These are phyloP conservation scores for Eilema depressum DNA, from an alignment of 2,888 invertebrate species.

Conservation along the genomic window DNA sequence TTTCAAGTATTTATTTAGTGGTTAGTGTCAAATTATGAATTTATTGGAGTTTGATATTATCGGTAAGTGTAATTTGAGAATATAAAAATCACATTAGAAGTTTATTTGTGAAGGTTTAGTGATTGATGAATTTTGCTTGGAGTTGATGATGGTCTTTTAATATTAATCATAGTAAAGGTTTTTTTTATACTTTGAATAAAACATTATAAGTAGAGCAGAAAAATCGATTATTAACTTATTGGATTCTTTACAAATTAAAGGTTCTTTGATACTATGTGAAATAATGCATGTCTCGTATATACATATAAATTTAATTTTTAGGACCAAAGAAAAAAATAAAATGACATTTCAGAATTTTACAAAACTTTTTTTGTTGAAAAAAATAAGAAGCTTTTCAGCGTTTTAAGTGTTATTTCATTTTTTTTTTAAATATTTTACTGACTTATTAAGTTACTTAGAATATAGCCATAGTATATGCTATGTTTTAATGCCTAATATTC, in stretches of 20 bases:
- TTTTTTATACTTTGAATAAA: background rate
- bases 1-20: slow-evolving; percentile 49
- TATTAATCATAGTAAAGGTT: background rate
- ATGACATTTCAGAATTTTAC: background rate
- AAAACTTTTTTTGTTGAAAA: background rate
- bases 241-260: background rate
- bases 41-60: slow-evolving; percentile 51
- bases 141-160: background rate
- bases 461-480: too few relatives aligned
- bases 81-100: slow-evolving; percentile 24
- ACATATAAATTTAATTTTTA: background rate
- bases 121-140: slow-evolving; percentile 1
- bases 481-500: too few relatives aligned
- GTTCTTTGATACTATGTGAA: background rate
- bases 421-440: background rate
- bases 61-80: slow-evolving; percentile 55
- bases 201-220: background rate
- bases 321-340: background rate
- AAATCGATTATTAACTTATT: background rate
- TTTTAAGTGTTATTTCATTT: background rate
- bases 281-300: background rate
- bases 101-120: background rate
- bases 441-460: background rate
- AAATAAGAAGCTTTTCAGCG: background rate
- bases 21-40: slow-evolving; percentile 58